A percentile compares a stretch with the other conserved stretches of the same genome.
Evolutionary conservation across 2,113 vertebrate genomes (phyloP).

Genomic region (Pseudorasbora parva): DNA sequence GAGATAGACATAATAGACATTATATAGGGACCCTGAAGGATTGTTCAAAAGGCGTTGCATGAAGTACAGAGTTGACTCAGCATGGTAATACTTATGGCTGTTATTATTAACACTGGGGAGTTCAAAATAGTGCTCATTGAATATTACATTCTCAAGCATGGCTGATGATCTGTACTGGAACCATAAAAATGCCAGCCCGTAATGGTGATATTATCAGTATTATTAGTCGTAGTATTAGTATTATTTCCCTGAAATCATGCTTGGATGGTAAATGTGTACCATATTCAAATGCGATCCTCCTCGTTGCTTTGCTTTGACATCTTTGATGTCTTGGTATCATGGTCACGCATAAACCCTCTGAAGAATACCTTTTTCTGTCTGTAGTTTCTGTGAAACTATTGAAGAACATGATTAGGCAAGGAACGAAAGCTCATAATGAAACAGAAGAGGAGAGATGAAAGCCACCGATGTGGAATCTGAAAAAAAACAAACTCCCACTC

Average conservation of each 20-base stretch:
- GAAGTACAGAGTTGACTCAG: neutral
- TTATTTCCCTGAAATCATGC: slow-evolving; percentile 21
- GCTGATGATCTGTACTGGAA: neutral
- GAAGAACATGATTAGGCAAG: slow-evolving; percentile 35
- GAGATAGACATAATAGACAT: neutral
- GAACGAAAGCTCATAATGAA: slow-evolving; percentile 44
- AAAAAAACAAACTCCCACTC: slow-evolving; percentile 52
- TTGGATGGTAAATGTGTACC: neutral
- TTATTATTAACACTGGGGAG: neutral
- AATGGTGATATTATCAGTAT: neutral
- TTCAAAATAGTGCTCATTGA: neutral
- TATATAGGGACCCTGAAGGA: neutral
- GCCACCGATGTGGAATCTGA: slow-evolving; percentile 41
- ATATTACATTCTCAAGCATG: slow-evolving; percentile 1
- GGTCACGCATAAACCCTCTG: neutral
- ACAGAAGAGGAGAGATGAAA: slow-evolving; percentile 46
- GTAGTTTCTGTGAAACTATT: slow-evolving; percentile 39
- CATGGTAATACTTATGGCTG: neutral
- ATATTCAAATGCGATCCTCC: slow-evolving; percentile 5
- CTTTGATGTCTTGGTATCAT: slow-evolving; percentile 25
- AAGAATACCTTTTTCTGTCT: slow-evolving; percentile 34
- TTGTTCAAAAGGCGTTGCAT: neutral
- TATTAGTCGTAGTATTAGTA: neutral
- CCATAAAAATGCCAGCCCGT: neutral
- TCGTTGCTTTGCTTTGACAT: slow-evolving; percentile 34